These are phyloP conservation scores for Melitaea cinxia DNA, from an alignment of 1,140 invertebrate species.

Conservation along the genomic window DNA sequence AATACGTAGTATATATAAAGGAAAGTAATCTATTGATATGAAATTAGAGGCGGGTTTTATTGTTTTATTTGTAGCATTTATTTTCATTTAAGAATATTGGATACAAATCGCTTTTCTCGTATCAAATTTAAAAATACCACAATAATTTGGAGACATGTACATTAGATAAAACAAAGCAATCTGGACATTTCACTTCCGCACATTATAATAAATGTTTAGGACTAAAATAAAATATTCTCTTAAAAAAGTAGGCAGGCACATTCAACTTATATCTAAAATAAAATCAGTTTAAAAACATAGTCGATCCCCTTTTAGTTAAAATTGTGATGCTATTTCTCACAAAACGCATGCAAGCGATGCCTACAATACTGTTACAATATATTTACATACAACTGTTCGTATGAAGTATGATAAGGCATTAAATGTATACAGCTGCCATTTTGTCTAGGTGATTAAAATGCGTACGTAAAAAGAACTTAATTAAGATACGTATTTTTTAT, in stretches of 20 bases:
- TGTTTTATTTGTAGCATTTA: slow-evolving; percentile 71
- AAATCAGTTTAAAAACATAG: slow-evolving; percentile 58
- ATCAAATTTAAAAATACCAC: slow-evolving; percentile 76
- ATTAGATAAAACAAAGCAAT: slow-evolving; percentile 61
- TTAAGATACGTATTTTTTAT: slow-evolving; percentile 35
- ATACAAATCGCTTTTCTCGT: slow-evolving; percentile 74
- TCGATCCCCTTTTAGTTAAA: slow-evolving; percentile 60
- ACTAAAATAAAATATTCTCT: slow-evolving; percentile 42
- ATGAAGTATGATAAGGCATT: slow-evolving; percentile 36
- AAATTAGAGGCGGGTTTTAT: too few species aligned
- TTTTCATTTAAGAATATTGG: slow-evolving; percentile 72
- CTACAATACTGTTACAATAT: slow-evolving; percentile 45
- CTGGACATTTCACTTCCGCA: slow-evolving; percentile 45
- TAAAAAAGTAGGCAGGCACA: slow-evolving; percentile 62
- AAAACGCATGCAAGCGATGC: slow-evolving; percentile 42
- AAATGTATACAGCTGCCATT: slow-evolving; percentile 48
- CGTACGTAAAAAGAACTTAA: slow-evolving; percentile 31
- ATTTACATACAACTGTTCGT: slow-evolving; percentile 46
- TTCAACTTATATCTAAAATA: slow-evolving; percentile 69
- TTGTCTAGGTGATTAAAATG: slow-evolving; percentile 26
- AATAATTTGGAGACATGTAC: slow-evolving; percentile 70
- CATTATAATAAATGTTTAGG: slow-evolving; percentile 26
- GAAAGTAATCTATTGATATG: too few species aligned
- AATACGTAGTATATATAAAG: too few species aligned
- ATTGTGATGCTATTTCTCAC: slow-evolving; percentile 67